Conservation (phyloP, 2,113 vertebrate genomes). For the Ophiodon elongatus region DNA sequence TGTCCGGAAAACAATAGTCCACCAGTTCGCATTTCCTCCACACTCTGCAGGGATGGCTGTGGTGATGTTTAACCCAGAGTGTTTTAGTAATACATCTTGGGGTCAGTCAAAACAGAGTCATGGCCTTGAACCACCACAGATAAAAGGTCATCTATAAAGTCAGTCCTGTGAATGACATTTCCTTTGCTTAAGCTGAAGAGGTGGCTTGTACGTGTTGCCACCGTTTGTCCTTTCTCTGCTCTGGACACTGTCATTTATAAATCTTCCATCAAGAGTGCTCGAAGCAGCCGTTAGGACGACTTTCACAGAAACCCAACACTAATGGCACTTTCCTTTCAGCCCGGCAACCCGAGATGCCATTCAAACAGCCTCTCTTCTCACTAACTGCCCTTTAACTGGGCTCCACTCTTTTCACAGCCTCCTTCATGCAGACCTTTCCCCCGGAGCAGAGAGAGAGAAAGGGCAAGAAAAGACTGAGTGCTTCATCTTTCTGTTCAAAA, state of each 20-base stretch:
- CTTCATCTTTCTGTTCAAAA: background rate
- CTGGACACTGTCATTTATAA: slow-evolving; percentile 30
- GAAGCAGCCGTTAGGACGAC: slow-evolving; percentile 42
- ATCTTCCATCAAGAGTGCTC: slow-evolving; percentile 44
- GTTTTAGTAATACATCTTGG: background rate
- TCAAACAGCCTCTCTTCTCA: slow-evolving; percentile 53
- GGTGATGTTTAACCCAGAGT: background rate
- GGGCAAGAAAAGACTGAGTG: background rate
- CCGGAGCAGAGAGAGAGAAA: background rate
- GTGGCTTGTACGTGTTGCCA: background rate
- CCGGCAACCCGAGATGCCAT: slow-evolving; percentile 61
- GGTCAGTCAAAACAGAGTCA: slow-evolving; percentile 11
- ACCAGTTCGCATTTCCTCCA: slow-evolving; percentile 35
- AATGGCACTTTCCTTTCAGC: slow-evolving; percentile 66
- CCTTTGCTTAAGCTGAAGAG: background rate
- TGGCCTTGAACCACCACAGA: background rate
- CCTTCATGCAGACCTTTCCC: background rate
- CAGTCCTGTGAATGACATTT: background rate
- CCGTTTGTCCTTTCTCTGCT: background rate
- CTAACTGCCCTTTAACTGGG: slow-evolving; percentile 60
- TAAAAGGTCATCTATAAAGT: slow-evolving; percentile 6
- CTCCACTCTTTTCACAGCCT: slow-evolving; percentile 9
- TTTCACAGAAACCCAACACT: slow-evolving; percentile 74
- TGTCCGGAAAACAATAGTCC: slow-evolving; percentile 60
- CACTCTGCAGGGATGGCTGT: background rate